Evolutionary conservation across 2,888 invertebrate species (phyloP).

Genomic region (Orthosia gracilis): DNA sequence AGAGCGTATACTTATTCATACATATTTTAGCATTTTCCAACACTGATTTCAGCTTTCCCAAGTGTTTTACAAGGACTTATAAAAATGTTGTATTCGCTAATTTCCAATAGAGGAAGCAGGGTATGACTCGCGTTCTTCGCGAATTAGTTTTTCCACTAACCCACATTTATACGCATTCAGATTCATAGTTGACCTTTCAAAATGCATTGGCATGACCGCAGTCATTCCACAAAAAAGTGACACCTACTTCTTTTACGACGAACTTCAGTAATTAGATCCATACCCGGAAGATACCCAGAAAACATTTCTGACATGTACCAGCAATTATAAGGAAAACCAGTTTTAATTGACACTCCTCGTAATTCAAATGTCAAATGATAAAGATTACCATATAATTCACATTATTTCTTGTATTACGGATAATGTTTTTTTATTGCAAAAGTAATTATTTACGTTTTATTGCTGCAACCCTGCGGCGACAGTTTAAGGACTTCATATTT

Average conservation of each 20-base stretch:
- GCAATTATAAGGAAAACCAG: conserved; percentile 50
- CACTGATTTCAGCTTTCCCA: too few species aligned
- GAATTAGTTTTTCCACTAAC: background rate
- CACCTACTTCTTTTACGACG: conserved; percentile 12
- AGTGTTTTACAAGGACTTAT: too few species aligned
- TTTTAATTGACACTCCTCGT: conserved; percentile 44
- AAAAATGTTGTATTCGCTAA: background rate
- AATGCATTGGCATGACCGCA: background rate
- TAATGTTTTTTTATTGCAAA: conserved; percentile 46
- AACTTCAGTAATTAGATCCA: conserved; percentile 26
- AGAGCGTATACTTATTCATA: background rate
- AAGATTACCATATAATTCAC: conserved; percentile 51
- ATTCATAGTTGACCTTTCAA: conserved; percentile 4
- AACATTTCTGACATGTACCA: conserved; percentile 15
- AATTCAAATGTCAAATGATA: conserved; percentile 59
- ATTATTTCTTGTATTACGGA: conserved; percentile 38
- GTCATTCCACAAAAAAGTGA: conserved; percentile 32
- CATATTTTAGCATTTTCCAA: too few species aligned
- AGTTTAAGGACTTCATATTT: conserved; percentile 17
- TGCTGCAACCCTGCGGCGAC: conserved; percentile 37
- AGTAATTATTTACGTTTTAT: conserved; percentile 56
- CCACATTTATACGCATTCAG: background rate
- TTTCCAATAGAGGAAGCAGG: background rate
- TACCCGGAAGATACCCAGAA: conserved; percentile 49
- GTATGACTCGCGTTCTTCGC: background rate